Base-by-base conservation (phyloP, 2,113 vertebrate genomes). In the Amphiprion percula region DNA sequence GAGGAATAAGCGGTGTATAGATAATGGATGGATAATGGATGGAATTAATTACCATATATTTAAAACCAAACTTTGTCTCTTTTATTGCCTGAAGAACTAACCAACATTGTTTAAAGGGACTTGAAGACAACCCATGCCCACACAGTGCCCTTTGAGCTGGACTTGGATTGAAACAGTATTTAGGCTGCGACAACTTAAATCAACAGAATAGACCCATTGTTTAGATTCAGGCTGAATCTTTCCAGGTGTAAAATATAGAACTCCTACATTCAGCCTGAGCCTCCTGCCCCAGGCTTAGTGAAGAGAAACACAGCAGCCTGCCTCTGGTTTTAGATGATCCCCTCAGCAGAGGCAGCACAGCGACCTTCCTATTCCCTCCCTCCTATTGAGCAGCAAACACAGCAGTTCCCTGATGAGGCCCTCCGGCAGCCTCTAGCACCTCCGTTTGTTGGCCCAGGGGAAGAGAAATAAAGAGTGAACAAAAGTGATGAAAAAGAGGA, bases 401-500 rank as follows among this genome's bases (percentile, higher is more conserved):
- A 79, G 83, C 78, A 61, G 71, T 44, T 65, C 41, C 73, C 71
- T 52, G 58, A 77, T 64, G 60, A 83, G 44, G 65, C 79, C 85
- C 82, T 76, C 23, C 61, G 73, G 86, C 79, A 63, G 74, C 74
- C 53, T 83, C 21, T 1, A 33, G 47, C 71, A 54, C 54, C 63
- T 5, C 21, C 14, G 53, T 39, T 39, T 60, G 44, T 17, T 55
- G 71, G 79, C 62, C 66, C 54, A 19, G 73, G 61, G 65, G 61
- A 30, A 46, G 26, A 50, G 24, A 74, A 74, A 71, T 14, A 74
- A 79, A 88, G 46, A 68, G 12, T 50, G 49, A 67, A 60, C 21
- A 49, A 56, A 47, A 23, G 41, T 17, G 46, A 71, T 55, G 11
- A 24, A 14, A 67, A 55, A 44, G 19, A 46, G 16, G 21, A 56